Base-by-base conservation (phyloP, 2,113 vertebrate species). In the Oxyura jamaicensis region DNA sequence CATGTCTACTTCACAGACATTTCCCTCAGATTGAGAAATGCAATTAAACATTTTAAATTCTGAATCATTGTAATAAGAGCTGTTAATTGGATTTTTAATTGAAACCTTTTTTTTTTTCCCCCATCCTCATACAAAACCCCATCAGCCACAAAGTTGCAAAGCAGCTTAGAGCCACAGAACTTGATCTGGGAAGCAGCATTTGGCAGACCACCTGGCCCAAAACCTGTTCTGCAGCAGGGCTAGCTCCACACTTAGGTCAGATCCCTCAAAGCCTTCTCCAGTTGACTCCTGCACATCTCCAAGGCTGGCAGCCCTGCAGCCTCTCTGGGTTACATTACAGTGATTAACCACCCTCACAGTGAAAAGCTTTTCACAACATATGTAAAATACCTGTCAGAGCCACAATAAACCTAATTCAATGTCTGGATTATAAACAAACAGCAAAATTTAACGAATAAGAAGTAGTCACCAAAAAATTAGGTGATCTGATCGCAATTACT, bases 51-150 rank as follows among this genome's bases (percentile, higher is more conserved):
- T 81, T 74, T 93, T 56, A 89, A 87, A 95, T 84, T 88, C 66
- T 87, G 90, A 94, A 96, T 90, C 44, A 58, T 35, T 74, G 14
- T 66, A 95, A 84, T 63, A 86, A 92, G 56, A 3, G 21, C 18
- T 66, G 73, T 73, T 94, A 95, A 96, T 13, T 90, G 92, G 63
- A 95, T 86, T 96, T 86, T 86, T 95, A 94, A 94, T 88, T 94
- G 83, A 91, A 97, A 83, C 19, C 9, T 71, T 69, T 96, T 93
- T 95, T 75, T 23, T 66, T 73, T 96, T 94, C 94, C 69, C 60
- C 59, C 20, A 11, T 83, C 62, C 68, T 86, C 80, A 95, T 90
- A 92, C 17, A 89, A 94, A 95, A 79, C 58, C 91, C 9, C 68
- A 96, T 73, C 46, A 96, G 59, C 50, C 96, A 95, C n/a, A 10